A percentile compares a stretch with the other conserved stretches of the same genome.
These are phyloP conservation scores for Melanotaenia maccullochi DNA, from an alignment of 2,797 vertebrate species.

Conservation along the genomic window DNA sequence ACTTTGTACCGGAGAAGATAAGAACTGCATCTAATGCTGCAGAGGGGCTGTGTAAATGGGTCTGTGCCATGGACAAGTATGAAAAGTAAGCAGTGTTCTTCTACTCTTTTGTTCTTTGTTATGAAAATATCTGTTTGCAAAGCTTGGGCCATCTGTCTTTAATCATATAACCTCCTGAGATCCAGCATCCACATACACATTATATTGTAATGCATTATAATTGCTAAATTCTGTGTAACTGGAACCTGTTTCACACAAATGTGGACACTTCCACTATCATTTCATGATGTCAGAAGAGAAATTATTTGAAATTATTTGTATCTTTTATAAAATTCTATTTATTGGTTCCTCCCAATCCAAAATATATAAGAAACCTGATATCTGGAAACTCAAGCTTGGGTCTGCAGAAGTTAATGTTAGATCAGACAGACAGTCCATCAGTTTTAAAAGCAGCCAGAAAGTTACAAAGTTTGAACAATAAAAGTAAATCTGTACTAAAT, in stretches of 20 bases:
- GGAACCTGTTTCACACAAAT: neutral
- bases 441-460: too few species aligned
- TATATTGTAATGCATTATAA: too few species aligned
- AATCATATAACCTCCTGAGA: neutral
- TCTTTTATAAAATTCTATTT: too few species aligned
- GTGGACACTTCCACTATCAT: neutral
- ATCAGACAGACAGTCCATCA: too few species aligned
- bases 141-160: neutral
- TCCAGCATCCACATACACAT: too few species aligned
- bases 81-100: slow-evolving; percentile 82
- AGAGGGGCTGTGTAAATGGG: slow-evolving; percentile 93
- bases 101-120: slow-evolving; percentile 13
- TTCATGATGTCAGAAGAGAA: neutral
- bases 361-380: too few species aligned
- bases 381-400: too few species aligned
- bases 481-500: too few species aligned
- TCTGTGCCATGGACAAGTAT: slow-evolving; percentile 91
- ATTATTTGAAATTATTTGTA: neutral
- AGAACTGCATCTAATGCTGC: slow-evolving; percentile 91
- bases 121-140: slow-evolving; percentile 2
- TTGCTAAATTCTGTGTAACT: too few species aligned
- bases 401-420: too few species aligned
- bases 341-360: too few species aligned
- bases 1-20: slow-evolving; percentile 93
- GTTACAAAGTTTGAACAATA: too few species aligned